Evolutionary conservation across 2,113 vertebrate species (phyloP), one percentile per base, ranked within the genome.

Genomic region (Mesoclemmys tuberculata): DNA sequence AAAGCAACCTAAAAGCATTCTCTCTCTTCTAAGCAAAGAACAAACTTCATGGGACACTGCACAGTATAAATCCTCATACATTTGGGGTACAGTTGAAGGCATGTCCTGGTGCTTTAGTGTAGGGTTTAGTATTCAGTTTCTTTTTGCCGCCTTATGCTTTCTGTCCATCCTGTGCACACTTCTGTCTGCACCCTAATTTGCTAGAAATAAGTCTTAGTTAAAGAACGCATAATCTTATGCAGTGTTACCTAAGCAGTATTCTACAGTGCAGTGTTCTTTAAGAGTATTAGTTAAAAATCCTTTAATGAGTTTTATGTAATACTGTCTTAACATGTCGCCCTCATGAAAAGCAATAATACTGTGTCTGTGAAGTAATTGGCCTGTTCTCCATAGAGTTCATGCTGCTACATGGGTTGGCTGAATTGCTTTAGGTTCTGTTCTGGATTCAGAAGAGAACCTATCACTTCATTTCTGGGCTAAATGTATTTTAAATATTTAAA

Each of bases 281-380:
- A 78, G 85, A 29, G n/a, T 26, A 3, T 46, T 18, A 55, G 78
- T n/a, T 80, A 83, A 88, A 83, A 87, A 21, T 24, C 21, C 71
- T 83, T 41, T 1, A 1, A 6, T 4, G 16, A 35, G 35, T 48
- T 78, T 44, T 44, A 1, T 8, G 4, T 41, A 27, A 5, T 54
- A 2, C 31, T 18, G 5, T 10, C 49, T n/a, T 58, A 61, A 5
- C 7, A 1, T 0, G 0, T 1, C 58, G 31, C 49, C 41, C 52
- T 46, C 48, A 52, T 52, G 84, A 54, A 1, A 22, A 10, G 84
- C 5, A 5, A 1, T n/a, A 10, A 68, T 35, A 1, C 52, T 11
- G 0, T 22, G 2, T 5, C 2, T 19, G 2, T 1, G 9, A 38
- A n/a, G 11, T 4, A 75, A 0, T 1, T 29, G 52, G 1, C 64